Evolutionary conservation across 2,888 invertebrate species (phyloP).

Genomic region (Dynastes hyllus): DNA sequence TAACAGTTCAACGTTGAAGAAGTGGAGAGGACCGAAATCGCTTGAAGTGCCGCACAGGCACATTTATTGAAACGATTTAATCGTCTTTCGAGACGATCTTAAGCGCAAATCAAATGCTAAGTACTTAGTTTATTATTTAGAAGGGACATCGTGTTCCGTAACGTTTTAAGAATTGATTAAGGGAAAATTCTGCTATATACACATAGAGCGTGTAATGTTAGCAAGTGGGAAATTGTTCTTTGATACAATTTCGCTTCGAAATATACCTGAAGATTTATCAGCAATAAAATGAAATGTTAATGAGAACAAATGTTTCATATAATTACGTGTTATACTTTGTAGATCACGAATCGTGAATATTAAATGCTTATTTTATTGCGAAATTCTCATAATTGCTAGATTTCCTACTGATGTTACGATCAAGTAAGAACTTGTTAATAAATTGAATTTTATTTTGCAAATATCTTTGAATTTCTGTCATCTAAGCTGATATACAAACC

Average conservation of each 20-base stretch:
- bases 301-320: background rate
- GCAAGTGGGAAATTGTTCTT: background rate
- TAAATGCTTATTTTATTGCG: too few species aligned
- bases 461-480: too few species aligned
- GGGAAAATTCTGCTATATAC: background rate
- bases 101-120: constrained; percentile 25
- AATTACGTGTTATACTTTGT: too few species aligned
- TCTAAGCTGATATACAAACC: too few species aligned
- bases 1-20: constrained; percentile 15
- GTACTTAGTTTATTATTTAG: constrained; percentile 22
- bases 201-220: background rate
- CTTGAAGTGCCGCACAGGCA: constrained; percentile 15
- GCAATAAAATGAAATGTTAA: background rate
- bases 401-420: too few species aligned
- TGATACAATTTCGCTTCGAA: background rate
- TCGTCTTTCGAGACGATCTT: constrained; percentile 13
- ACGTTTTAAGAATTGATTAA: constrained; percentile 4
- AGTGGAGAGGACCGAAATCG: background rate
- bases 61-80: constrained; percentile 38
- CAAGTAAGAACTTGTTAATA: too few species aligned
- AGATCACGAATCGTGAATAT: too few species aligned
- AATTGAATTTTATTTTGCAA: too few species aligned
- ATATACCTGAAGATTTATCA: background rate
- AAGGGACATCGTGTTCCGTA: background rate
- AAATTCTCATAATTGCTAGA: too few species aligned